Evolutionary conservation across 2,888 invertebrate genomes (phyloP), one percentile per base, ranked within the genome.

Genomic region (Tubulanus polymorphus): DNA sequence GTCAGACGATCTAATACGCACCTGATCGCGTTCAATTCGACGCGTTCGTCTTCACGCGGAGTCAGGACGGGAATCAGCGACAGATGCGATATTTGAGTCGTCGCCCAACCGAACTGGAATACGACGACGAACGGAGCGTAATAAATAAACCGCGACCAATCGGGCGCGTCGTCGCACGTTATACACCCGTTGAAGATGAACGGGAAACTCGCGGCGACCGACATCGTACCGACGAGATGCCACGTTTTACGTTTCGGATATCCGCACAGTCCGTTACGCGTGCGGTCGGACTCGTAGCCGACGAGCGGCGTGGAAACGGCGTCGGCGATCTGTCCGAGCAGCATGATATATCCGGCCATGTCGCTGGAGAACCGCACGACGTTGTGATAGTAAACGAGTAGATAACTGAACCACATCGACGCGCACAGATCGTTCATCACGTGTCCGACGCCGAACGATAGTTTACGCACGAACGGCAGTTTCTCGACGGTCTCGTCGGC

Each of bases 61-160:
- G 81, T 79, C 20, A 82, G 70, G 57, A 79, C 79, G 0, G 93
- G 91, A 68, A 93, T 92, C 48, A 93, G 82, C n/a, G 93, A 88
- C 59, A 94, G 82, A 76, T 94, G 93, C 25, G 92, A 91, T 70
- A 94, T 91, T 81, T 93, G 93, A 0, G 90, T 88, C 0, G 90
- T 82, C 3, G 93, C 93, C 93, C 93, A 93, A 18, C 93, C 93
- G 80, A 93, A 90, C 84, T 93, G 93, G 72, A 93, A 79, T n/a
- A 79, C 86, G 62, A 82, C 72, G 15, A 84, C 81, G 59, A 83
- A 79, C 27, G 82, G 81, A 1, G 78, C 71, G 62, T 80, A 82
- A 68, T 82, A 82, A 2, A 79, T 61, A 49, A 83, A 76, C 62
- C 78, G 71, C 2, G 75, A 71, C 65, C 70, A 73, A 57, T 73